Base-by-base conservation (phyloP, 1,140 invertebrate species). In the Alviniconcha marisindica region DNA sequence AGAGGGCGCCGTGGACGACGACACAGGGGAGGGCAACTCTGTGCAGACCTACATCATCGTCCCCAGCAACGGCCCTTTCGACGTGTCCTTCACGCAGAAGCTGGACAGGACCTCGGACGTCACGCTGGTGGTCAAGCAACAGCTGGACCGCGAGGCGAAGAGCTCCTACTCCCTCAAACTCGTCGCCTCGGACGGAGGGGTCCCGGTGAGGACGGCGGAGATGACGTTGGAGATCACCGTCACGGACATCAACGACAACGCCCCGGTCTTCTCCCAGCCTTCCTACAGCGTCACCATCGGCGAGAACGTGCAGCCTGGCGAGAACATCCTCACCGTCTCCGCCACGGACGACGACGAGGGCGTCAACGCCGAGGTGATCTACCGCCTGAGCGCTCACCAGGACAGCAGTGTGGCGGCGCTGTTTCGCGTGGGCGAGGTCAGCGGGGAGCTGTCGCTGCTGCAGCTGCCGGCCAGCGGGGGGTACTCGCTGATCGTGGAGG, bases 291-390 rank as follows among this genome's bases (percentile, higher is more conserved):
- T 99, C 0, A 97, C 98, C 90, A 98, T 99, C 87, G 86, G 90
- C 24, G 90, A 92, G 79, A 84, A 87, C 31, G 82, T 85, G 10
- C 76, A 69, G 89, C 97, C 97, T 1, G 88, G 2, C 97, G 98
- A 83, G 5, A 98, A 90, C 97, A 97, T 40, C 97, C 97, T 90
- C 0, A 95, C 98, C 96, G 96, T 99, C 71, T 96, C 96, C 73
- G 98, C 98, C 0, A 97, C 96, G 33, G 98, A 99, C 93, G 96
- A 97, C 0, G 98, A 99, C 94, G 98, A 97, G 88, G 98, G 98
- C 28, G 96, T 97, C 28, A 99, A 99, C 93, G 97, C 97, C 0
- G 96, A 97, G 93, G 96, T 99, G 31, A 97, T 97, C 93, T 99
- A 99, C 94, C 97, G 97, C 0, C 96, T 5, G 40, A 84, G 83